These are phyloP conservation scores for Rhagoletis pomonella DNA, from an alignment of 1,140 invertebrate species.

Conservation along the genomic window DNA sequence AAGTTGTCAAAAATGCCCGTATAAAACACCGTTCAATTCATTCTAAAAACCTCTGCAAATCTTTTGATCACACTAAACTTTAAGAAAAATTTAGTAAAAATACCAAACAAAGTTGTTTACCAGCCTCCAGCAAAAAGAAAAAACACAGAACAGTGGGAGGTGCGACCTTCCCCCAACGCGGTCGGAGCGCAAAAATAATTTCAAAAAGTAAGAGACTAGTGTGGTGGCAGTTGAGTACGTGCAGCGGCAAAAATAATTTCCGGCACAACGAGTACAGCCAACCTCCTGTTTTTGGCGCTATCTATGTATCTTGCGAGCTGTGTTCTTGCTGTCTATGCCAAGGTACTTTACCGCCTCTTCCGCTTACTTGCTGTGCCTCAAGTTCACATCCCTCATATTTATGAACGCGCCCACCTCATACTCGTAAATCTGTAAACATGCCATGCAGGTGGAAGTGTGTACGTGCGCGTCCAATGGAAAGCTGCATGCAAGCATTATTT, in stretches of 20 bases:
- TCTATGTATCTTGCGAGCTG: not conserved
- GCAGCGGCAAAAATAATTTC: not conserved
- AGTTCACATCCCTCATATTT: not conserved
- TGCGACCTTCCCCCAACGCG: slow-evolving; percentile 7
- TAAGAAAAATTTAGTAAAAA: slow-evolving; percentile 21
- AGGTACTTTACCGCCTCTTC: slow-evolving; percentile 24
- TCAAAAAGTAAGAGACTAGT: not conserved
- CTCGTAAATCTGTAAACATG: too few relatives aligned
- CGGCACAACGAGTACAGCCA: not conserved
- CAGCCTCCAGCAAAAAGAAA: not conserved
- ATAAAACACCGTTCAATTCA: not conserved
- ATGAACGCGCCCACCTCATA: too few relatives aligned
- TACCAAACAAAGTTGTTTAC: slow-evolving; percentile 15
- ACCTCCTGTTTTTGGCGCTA: not conserved
- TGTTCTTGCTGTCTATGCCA: not conserved
- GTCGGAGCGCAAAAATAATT: not conserved
- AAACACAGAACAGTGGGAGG: not conserved
- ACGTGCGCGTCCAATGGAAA: not conserved
- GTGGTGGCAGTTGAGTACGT: not conserved
- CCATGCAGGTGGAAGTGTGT: not conserved
- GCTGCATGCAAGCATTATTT: not conserved
- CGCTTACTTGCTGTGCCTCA: slow-evolving; percentile 22
- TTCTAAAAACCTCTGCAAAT: not conserved
- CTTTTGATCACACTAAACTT: slow-evolving; percentile 1
- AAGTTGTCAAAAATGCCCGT: not conserved